phyloP scores from a whole-genome alignment of 1,140 invertebrate genomes.

The Parasteatoda tepidariorum region DNA sequence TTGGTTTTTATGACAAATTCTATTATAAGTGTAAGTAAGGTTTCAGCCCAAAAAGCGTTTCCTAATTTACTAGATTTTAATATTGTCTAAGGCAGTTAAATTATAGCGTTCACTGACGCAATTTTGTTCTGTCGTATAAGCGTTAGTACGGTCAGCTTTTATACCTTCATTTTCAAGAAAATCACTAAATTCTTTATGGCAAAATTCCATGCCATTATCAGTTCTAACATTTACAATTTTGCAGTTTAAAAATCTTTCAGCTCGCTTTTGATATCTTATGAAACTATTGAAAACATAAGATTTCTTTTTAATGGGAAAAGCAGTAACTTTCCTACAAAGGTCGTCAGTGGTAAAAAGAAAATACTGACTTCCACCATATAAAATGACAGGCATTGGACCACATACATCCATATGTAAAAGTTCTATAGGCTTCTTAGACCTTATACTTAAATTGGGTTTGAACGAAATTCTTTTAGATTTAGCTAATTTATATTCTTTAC shows the following conservation, averaged over 20 bases:
- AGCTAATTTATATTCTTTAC: neutral
- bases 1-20: too few relatives aligned
- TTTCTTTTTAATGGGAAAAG: neutral
- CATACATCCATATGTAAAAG: slow-evolving; percentile 1
- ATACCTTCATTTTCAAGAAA: slow-evolving; percentile 57
- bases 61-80: too few relatives aligned
- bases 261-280: neutral
- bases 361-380: neutral
- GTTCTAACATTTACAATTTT: slow-evolving; percentile 10
- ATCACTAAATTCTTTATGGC: slow-evolving; percentile 31
- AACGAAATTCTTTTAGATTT: neutral
- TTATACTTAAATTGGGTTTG: neutral
- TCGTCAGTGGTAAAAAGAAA: neutral
- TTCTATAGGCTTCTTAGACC: neutral
- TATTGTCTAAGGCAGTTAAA: neutral
- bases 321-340: neutral
- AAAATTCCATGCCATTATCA: slow-evolving; percentile 55
- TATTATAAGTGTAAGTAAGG: neutral
- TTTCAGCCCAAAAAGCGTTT: too few relatives aligned
- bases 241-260: neutral
- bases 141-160: slow-evolving; percentile 62
- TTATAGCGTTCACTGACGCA: slow-evolving; percentile 65
- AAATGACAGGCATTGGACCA: neutral
- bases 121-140: slow-evolving; percentile 67
- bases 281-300: neutral